These are phyloP conservation scores for Clanis bilineata DNA, from an alignment of 2,888 invertebrate genomes.

Conservation along the genomic window DNA sequence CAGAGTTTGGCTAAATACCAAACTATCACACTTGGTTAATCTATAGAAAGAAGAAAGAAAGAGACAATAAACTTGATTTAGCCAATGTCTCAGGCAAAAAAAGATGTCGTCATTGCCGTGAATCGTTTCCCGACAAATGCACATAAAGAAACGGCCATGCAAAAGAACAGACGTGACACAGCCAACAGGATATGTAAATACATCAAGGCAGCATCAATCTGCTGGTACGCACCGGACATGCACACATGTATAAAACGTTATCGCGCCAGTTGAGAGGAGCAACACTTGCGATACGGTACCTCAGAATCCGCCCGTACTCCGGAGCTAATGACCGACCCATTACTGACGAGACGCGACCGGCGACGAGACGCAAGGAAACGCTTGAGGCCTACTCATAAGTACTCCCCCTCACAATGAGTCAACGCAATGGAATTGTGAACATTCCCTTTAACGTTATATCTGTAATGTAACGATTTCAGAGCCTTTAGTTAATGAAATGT, in stretches of 20 bases:
- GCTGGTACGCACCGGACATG: neutral
- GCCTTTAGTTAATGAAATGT: neutral
- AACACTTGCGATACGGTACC: conserved; percentile 21
- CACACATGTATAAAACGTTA: conserved; percentile 21
- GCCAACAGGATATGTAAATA: neutral
- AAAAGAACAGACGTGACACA: neutral
- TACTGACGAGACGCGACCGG: conserved; percentile 19
- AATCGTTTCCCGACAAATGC: too few relatives aligned
- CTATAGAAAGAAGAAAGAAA: too few relatives aligned
- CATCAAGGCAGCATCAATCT: conserved; percentile 1
- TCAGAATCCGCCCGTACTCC: conserved; percentile 21
- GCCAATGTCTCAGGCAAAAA: too few relatives aligned
- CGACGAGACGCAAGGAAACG: conserved; percentile 23
- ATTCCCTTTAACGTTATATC: too few relatives aligned
- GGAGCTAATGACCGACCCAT: conserved; percentile 28
- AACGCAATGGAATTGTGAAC: neutral
- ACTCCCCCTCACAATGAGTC: neutral
- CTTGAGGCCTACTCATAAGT: conserved; percentile 17
- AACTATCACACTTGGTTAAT: too few relatives aligned
- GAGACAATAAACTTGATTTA: too few relatives aligned
- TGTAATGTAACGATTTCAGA: neutral
- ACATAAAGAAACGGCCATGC: neutral
- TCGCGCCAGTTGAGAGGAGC: conserved; percentile 18
- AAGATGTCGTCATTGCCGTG: too few relatives aligned
- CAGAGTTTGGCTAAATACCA: too few relatives aligned